These are phyloP conservation scores for Syrrhaptes paradoxus DNA, from an alignment of 2,113 vertebrate genomes.

Conservation along the genomic window DNA sequence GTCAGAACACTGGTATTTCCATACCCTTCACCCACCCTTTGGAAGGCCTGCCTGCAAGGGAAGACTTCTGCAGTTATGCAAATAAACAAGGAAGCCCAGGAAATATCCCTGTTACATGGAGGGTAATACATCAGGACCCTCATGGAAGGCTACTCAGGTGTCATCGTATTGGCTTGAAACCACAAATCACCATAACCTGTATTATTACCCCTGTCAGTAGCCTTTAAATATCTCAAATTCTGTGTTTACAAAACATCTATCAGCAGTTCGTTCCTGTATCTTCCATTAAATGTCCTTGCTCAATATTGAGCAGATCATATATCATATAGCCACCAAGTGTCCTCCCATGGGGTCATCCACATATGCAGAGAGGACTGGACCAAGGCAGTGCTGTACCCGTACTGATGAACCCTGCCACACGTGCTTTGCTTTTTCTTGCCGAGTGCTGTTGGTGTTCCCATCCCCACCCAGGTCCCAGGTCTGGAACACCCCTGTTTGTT, in stretches of 20 bases:
- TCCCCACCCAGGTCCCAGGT: neutral
- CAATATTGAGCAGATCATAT: fast-evolving
- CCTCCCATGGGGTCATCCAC: fast-evolving
- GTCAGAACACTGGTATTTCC: neutral
- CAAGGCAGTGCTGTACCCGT: neutral
- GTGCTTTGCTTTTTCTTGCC: neutral
- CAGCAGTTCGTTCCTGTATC: neutral
- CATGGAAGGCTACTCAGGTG: neutral
- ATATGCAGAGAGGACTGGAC: neutral
- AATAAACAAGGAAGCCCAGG: neutral
- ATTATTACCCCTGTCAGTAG: neutral
- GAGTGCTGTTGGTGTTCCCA: fast-evolving
- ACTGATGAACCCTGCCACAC: neutral
- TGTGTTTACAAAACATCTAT: neutral
- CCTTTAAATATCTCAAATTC: neutral
- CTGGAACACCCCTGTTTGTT: fast-evolving
- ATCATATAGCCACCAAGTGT: fast-evolving
- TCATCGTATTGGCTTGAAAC: neutral
- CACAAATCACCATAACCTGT: neutral
- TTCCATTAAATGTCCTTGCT: neutral
- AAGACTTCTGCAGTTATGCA: neutral
- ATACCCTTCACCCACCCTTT: neutral
- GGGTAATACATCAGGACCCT: neutral
- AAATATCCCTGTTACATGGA: neutral
- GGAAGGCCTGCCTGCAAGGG: neutral